Evolutionary conservation across 2,113 vertebrate genomes (phyloP), one percentile per base, ranked within the genome.

Genomic region (Gymnorhina tibicen): DNA sequence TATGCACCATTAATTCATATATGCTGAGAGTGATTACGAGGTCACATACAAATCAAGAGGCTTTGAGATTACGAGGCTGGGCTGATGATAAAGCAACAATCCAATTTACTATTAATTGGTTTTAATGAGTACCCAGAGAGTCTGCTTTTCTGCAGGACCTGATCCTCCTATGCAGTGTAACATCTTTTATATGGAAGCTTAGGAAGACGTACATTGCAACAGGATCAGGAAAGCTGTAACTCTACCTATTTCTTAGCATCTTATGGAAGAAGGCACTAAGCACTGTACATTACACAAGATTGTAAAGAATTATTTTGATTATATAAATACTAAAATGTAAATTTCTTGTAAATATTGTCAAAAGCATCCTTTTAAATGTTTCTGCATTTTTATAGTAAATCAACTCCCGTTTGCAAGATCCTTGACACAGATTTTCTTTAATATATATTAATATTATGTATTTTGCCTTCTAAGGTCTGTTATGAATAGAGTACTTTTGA

Each of bases 11-110:
- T 87, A 79, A 90, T 92, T 93, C 24, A 89, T 74, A 73, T 58
- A 53, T 9, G 18, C 28, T 42, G 49, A 93, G 59, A 53, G 53
- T 94, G 91, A 75, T 62, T 76, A 91, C 89, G 85, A 94, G 21
- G 44, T 96, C 80, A 96, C 56, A 55, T 76, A n/a, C 42, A 93
- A 49, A 85, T 73, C 37, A 84, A 93, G 85, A 89, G 35, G 20
- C n/a, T 94, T 92, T 91, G 62, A 93, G 89, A 64, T 92, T 87
- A 77, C 5, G 7, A 92, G 75, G 52, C 37, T 78, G 67, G n/a
- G 19, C 41, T 52, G 49, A 73, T 59, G 64, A 76, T 92, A 69
- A 90, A 92, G 46, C 68, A 92, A 75, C 39, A 60, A 68, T 84
- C 16, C 49, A 62, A 56, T 92, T 95, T 91, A 44, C 22, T 74